phyloP scores from a whole-genome alignment of 2,113 vertebrate genomes.

The Conger conger region DNA sequence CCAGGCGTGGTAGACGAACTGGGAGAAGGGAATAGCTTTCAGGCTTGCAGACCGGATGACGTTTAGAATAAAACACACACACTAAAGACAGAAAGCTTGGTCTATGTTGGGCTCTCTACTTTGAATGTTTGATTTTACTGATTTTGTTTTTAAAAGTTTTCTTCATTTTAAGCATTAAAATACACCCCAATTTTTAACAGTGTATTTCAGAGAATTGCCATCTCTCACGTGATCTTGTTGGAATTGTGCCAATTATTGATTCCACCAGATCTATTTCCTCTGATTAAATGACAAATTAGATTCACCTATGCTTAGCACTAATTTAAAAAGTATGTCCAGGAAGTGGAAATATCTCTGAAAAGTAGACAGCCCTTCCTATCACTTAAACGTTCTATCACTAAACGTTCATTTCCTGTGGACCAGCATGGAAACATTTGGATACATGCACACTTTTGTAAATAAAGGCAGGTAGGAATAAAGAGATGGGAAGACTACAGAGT shows the following conservation, averaged over 20 bases:
- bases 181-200: neutral
- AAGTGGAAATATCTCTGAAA: constrained; percentile 2
- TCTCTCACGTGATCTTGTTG: neutral
- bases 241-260: neutral
- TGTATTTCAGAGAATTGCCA: neutral
- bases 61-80: neutral
- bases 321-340: neutral
- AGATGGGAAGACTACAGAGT: constrained; percentile 15
- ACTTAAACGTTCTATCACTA: neutral
- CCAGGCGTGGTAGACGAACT: constrained; percentile 97
- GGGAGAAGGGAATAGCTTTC: constrained; percentile 5
- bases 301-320: neutral
- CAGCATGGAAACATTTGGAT: constrained; percentile 12
- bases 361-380: neutral
- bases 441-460: constrained; percentile 27
- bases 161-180: neutral
- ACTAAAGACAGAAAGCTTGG: neutral
- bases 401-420: constrained; percentile 8
- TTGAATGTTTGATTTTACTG: neutral
- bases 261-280: neutral
- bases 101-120: neutral
- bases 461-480: neutral
- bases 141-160: neutral
- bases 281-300: neutral
- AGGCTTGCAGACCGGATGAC: neutral